Conservation (phyloP, 2,888 invertebrate genomes). For the Coelopa pilipes region DNA sequence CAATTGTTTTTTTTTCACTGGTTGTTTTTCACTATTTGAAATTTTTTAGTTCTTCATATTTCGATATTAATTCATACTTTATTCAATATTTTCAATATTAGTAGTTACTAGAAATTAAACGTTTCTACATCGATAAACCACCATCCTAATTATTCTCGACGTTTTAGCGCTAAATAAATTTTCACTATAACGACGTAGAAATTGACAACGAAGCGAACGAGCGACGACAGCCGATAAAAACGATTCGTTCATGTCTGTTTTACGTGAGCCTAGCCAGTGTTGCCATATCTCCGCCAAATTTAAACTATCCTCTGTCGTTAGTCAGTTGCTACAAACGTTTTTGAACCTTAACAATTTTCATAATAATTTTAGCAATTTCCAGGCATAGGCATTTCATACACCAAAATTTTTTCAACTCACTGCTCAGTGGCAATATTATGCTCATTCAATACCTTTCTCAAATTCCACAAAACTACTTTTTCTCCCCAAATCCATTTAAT, state of each 20-base stretch:
- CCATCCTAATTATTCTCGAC: background rate
- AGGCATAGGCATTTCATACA: no score
- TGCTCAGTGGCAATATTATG: background rate
- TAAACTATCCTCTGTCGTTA: no score
- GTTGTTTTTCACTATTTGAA: slow-evolving; percentile 15
- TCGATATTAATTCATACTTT: no score
- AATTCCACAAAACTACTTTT: slow-evolving; percentile 3
- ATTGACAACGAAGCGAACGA: slow-evolving; percentile 30
- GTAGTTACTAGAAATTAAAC: no score
- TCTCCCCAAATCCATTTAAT: background rate
- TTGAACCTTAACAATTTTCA: no score
- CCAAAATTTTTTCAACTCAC: no score
- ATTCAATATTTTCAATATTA: no score
- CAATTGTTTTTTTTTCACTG: slow-evolving; percentile 4
- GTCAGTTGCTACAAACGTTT: no score
- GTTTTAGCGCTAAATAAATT: slow-evolving; percentile 8
- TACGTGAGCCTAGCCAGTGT: no score
- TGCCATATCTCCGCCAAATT: no score
- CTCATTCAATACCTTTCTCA: slow-evolving; percentile 6
- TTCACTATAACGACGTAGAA: slow-evolving; percentile 37
- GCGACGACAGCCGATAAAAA: slow-evolving; percentile 3
- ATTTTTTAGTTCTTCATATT: background rate
- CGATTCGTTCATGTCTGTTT: slow-evolving; percentile 1
- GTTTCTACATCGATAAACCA: background rate
- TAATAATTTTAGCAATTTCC: no score